phyloP scores from a whole-genome alignment of 2,113 vertebrate genomes.

The Hypanus sabinus region DNA sequence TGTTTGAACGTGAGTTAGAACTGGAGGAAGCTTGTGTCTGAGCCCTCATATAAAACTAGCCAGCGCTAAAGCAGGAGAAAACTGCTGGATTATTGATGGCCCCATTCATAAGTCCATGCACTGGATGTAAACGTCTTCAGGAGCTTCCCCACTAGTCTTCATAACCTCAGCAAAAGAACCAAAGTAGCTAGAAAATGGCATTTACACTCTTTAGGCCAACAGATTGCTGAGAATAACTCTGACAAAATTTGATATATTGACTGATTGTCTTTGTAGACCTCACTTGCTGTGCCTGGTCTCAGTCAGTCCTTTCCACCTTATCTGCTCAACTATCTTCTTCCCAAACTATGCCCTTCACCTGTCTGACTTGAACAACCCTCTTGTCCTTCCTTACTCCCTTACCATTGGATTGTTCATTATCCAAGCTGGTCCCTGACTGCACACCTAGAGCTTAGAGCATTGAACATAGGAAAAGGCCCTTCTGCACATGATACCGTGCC shows the following conservation, averaged over 20 bases:
- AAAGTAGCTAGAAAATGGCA: neutral
- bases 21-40: neutral
- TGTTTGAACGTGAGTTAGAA: neutral
- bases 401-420: too few species aligned
- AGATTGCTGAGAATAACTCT: neutral
- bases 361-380: too few species aligned
- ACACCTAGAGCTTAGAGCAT: too few species aligned
- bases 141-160: neutral
- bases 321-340: too few species aligned
- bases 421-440: too few species aligned
- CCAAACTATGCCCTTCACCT: too few species aligned
- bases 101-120: neutral
- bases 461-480: too few species aligned
- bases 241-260: neutral
- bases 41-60: neutral
- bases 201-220: neutral
- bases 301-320: too few species aligned
- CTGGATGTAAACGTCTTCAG: neutral
- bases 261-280: too few species aligned
- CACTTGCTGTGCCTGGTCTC: too few species aligned
- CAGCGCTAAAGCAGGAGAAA: neutral
- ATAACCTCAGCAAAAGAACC: neutral
- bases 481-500: too few species aligned
- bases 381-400: too few species aligned
- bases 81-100: neutral